Evolutionary conservation across 2,888 invertebrate species (phyloP), one percentile per base, ranked within the genome.

Genomic region (Diadegma fenestrale): DNA sequence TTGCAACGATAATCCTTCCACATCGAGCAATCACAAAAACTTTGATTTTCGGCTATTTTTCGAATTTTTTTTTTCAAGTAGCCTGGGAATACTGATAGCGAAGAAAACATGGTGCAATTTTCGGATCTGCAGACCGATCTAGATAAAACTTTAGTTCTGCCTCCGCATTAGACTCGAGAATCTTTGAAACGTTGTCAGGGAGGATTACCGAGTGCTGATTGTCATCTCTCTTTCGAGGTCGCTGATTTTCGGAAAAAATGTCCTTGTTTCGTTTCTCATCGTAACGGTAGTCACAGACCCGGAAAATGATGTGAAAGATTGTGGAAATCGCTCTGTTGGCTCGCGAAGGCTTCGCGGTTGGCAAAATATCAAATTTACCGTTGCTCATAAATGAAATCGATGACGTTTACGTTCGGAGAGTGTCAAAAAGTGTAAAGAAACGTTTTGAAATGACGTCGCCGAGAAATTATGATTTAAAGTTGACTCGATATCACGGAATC

Each of bases 141-240:
- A 58, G 58, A 58, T 58, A 26, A 22, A 5, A 26, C 12, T 14
- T 58, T 26, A 26, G 22, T 26, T 54, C 12, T 54, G 10, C 3
- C 12, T 54, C 14, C 22, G 26, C 26, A 14, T 58, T 58, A 14
- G 14, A 14, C 6, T 26, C 5, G 26, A 58, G 26, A 26, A 58
- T 26, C 58, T 26, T 58, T 14, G 14, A 58, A 58, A 58, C 19
- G 26, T 58, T 58, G 58, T 58, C 26, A 6, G 1, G 14, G 14
- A 58, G 58, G 58, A 58, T 58, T 58, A 58, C 14, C 26, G 58
- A 58, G n/a, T n/a, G n/a, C 14, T 26, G 58, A 58, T 58, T 58
- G 58, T 26, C 58, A 58, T 58, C 58, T 26, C 58, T 58, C 54
- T 26, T 58, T 58, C 26, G 58, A 14, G 58, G 14, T 6, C 26